phyloP scores from a whole-genome alignment of 2,113 vertebrate species.

The Pristiophorus japonicus region DNA sequence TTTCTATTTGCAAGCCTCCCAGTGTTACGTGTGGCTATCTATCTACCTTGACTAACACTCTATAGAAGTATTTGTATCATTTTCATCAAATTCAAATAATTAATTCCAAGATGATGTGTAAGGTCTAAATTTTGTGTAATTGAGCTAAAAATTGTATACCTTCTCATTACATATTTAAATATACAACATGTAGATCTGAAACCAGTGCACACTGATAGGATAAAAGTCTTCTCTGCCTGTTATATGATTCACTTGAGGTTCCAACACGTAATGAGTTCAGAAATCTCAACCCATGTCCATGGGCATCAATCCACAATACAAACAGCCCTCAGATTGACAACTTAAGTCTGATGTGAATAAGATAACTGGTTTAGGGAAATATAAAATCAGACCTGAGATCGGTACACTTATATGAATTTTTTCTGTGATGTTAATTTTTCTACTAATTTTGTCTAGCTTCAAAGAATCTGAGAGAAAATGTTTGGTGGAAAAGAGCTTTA shows the following conservation, averaged over 20 bases:
- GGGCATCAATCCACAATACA: not conserved
- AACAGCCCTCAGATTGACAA: not conserved
- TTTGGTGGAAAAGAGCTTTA: slow-evolving; percentile 18
- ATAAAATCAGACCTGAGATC: not conserved
- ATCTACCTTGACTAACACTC: not conserved
- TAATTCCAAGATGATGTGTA: not conserved
- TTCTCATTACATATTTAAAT: not conserved
- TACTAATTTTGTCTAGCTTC: not conserved
- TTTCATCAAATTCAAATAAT: not conserved
- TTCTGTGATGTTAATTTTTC: too few relatives aligned
- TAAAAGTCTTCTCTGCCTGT: not conserved
- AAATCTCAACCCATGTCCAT: not conserved
- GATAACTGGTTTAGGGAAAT: not conserved
- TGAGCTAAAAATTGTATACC: not conserved
- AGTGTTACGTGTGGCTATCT: not conserved
- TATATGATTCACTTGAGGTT: not conserved
- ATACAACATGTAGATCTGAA: not conserved
- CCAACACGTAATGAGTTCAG: not conserved
- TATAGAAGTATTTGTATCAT: not conserved
- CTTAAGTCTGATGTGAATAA: not conserved
- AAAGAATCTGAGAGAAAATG: slow-evolving; percentile 21
- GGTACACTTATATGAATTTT: not conserved
- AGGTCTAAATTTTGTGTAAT: not conserved
- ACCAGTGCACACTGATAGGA: not conserved
- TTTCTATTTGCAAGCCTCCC: not conserved